phyloP scores from a whole-genome alignment of 2,113 vertebrate genomes.

The Brachirus orientalis region DNA sequence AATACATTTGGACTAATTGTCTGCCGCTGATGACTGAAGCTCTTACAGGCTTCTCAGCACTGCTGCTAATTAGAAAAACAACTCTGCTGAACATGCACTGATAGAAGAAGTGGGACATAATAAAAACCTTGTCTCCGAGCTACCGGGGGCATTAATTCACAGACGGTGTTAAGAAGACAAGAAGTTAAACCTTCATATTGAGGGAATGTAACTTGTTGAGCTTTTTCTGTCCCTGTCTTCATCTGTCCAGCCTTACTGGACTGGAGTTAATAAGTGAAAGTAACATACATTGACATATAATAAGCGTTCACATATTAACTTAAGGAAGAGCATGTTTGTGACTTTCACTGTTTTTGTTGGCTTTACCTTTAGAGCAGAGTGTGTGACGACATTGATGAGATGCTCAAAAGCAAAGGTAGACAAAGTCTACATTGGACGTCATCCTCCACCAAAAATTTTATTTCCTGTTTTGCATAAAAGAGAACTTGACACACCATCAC shows the following conservation, averaged over 20 bases:
- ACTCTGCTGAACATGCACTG: conserved; percentile 24
- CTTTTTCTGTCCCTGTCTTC: background rate
- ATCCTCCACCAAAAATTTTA: too few species aligned
- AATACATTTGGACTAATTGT: conserved; percentile 63
- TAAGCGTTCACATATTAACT: too few species aligned
- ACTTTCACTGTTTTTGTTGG: background rate
- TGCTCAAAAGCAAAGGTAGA: background rate
- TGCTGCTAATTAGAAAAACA: conserved; percentile 25
- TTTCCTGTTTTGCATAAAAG: too few species aligned
- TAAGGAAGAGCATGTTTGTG: background rate
- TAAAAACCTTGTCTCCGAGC: conserved; percentile 4
- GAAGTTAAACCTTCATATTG: background rate
- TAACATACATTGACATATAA: too few species aligned
- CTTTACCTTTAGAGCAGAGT: background rate
- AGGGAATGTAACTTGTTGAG: too few species aligned
- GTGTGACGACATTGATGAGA: background rate
- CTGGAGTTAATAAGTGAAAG: conserved; percentile 2
- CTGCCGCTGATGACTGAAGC: conserved; percentile 50
- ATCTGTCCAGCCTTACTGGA: too few species aligned
- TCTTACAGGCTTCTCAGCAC: conserved; percentile 37
- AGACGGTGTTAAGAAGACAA: background rate
- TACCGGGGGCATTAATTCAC: conserved; percentile 8
- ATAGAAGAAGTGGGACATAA: background rate
- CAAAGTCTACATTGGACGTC: background rate
- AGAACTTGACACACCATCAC: too few species aligned